Percentiles rank a stretch among this genome's conserved stretches.
Evolutionary conservation across 2,113 vertebrate species (phyloP).

Genomic region (Axis porcinus): DNA sequence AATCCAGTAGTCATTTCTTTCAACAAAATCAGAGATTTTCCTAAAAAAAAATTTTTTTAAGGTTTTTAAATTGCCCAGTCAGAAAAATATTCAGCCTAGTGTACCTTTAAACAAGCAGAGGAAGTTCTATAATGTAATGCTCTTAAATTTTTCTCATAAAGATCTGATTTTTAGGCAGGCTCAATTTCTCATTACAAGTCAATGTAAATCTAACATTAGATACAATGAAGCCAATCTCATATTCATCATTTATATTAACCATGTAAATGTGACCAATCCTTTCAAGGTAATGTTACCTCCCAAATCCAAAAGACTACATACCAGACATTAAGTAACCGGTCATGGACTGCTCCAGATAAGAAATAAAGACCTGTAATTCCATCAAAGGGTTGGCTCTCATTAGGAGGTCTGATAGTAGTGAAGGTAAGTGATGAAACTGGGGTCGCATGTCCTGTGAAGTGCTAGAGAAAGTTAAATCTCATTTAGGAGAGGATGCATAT

Average conservation of each 20-base stretch:
- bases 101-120: not conserved
- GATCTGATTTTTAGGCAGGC: not conserved
- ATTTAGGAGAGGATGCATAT: slow-evolving; percentile 38
- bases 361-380: slow-evolving; percentile 95
- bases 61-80: not conserved
- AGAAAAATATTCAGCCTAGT: not conserved
- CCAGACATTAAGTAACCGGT: slow-evolving; percentile 97
- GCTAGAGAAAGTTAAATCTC: slow-evolving; percentile 77
- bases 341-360: slow-evolving; percentile 92
- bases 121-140: not conserved
- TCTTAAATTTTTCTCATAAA: not conserved
- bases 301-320: slow-evolving; percentile 79
- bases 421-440: slow-evolving; percentile 93
- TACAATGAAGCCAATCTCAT: not conserved
- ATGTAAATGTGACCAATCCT: not conserved
- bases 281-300: not conserved
- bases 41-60: not conserved
- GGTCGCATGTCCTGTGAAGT: slow-evolving; percentile 96
- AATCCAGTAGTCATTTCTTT: not conserved
- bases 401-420: slow-evolving; percentile 88
- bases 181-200: not conserved
- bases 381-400: slow-evolving; percentile 83
- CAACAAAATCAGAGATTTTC: not conserved
- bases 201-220: not conserved
- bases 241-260: not conserved